Evolutionary conservation across 1,140 invertebrate genomes (phyloP).

Genomic region (Drosophila pseudoananassae): DNA sequence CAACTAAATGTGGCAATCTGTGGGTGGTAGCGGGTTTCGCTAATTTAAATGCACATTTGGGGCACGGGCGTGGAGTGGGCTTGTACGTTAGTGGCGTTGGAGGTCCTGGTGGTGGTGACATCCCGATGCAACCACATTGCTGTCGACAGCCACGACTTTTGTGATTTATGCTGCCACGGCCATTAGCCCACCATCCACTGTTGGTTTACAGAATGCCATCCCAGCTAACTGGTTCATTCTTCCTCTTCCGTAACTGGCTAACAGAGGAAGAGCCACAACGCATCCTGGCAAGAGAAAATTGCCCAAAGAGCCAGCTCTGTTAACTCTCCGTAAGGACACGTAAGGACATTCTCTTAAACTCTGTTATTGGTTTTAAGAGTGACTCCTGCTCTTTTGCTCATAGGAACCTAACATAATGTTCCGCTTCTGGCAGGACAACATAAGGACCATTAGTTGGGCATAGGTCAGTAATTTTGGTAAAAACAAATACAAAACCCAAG

Average conservation of each 20-base stretch:
- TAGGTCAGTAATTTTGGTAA: slow-evolving; percentile 50
- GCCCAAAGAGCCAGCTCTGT: slow-evolving; percentile 52
- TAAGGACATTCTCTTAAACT: background rate
- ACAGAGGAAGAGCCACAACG: background rate
- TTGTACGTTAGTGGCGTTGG: background rate
- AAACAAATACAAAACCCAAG: slow-evolving; percentile 44
- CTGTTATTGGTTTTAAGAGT: slow-evolving; percentile 42
- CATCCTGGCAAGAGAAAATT: slow-evolving; percentile 42
- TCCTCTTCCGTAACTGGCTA: too few relatives aligned
- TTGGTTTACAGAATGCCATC: slow-evolving; percentile 3
- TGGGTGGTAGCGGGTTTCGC: slow-evolving; percentile 22
- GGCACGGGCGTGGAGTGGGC: slow-evolving; percentile 34
- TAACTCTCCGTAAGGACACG: slow-evolving; percentile 4
- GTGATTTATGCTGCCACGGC: slow-evolving; percentile 48
- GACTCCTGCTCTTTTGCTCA: background rate
- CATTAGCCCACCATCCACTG: slow-evolving; percentile 26
- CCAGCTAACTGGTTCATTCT: too few relatives aligned
- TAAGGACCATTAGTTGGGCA: slow-evolving; percentile 28
- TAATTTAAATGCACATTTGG: slow-evolving; percentile 83
- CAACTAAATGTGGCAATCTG: slow-evolving; percentile 5
- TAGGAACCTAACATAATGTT: background rate
- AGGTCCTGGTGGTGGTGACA: slow-evolving; percentile 16
- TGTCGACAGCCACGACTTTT: slow-evolving; percentile 39
- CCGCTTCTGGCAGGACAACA: slow-evolving; percentile 5
- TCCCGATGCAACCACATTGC: slow-evolving; percentile 30